Percentiles rank a stretch among this genome's conserved stretches.
phyloP scores from a whole-genome alignment of 2,888 invertebrate genomes.

The Ptychoptera albimana region DNA sequence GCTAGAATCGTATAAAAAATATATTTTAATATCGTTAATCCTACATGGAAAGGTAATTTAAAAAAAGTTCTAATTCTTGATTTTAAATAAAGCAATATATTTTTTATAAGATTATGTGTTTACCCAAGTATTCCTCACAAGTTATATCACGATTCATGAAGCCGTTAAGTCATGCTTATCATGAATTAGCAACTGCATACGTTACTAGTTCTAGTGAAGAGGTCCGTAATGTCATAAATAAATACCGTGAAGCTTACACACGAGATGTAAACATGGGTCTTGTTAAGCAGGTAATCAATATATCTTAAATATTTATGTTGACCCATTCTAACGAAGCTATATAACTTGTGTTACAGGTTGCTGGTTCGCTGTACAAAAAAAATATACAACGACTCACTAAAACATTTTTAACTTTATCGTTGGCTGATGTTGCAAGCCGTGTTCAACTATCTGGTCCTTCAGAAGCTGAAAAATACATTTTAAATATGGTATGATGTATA shows the following conservation, averaged over 20 bases:
- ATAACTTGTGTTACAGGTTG: conserved; percentile 49
- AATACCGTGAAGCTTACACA: conserved; percentile 65
- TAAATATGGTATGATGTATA: conserved; percentile 66
- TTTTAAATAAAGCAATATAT: background rate
- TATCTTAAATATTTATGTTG: background rate
- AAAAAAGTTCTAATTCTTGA: background rate
- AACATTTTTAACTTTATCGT: conserved; percentile 47
- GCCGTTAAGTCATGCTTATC: conserved; percentile 72
- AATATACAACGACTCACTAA: conserved; percentile 93
- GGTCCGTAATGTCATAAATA: conserved; percentile 33
- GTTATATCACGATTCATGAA: conserved; percentile 74
- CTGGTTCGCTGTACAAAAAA: conserved; percentile 82
- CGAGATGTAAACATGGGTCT: conserved; percentile 66
- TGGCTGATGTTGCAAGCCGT: conserved; percentile 57
- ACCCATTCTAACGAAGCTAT: too few species aligned
- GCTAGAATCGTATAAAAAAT: conserved; percentile 96
- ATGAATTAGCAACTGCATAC: conserved; percentile 75
- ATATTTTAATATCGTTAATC: conserved; percentile 80
- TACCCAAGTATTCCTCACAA: conserved; percentile 87
- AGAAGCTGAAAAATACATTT: conserved; percentile 85
- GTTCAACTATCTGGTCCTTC: conserved; percentile 70
- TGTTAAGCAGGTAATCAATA: conserved; percentile 46
- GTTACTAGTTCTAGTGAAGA: conserved; percentile 1
- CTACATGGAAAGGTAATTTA: conserved; percentile 68
- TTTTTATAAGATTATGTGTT: conserved; percentile 34